These are phyloP conservation scores for Lasaia peninsularis DNA, from an alignment of 1,140 invertebrate genomes.

Conservation along the genomic window DNA sequence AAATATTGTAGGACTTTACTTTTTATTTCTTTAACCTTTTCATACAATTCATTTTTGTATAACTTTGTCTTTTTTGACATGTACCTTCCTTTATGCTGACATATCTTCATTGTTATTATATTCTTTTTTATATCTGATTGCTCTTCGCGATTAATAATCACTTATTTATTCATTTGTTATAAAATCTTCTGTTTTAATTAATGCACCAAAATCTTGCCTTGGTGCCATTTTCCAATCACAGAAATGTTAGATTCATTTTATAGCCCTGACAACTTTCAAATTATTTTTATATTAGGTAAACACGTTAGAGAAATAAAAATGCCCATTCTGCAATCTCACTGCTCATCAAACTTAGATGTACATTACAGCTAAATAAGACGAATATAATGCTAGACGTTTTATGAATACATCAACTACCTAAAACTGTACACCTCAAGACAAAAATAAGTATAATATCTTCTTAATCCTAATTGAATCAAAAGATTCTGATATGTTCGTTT, in stretches of 20 bases:
- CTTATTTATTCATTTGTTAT: too few species aligned
- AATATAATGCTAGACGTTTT: constrained; percentile 20
- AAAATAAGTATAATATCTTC: constrained; percentile 39
- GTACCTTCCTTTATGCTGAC: too few species aligned
- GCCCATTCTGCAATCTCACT: constrained; percentile 29
- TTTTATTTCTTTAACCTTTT: too few species aligned
- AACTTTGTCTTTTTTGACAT: neutral
- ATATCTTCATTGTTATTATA: too few species aligned
- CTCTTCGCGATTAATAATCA: too few species aligned
- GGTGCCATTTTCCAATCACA: too few species aligned
- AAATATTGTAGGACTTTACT: neutral
- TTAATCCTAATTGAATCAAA: constrained; percentile 68
- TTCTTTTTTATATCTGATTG: too few species aligned
- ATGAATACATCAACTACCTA: constrained; percentile 17
- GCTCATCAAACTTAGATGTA: constrained; percentile 20
- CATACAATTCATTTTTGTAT: neutral
- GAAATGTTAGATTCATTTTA: too few species aligned
- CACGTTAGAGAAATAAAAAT: neutral
- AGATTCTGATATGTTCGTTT: constrained; percentile 77
- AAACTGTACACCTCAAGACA: constrained; percentile 15
- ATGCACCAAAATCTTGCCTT: too few species aligned
- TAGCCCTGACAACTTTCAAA: too few species aligned
- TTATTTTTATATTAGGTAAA: too few species aligned
- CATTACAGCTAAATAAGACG: constrained; percentile 29
- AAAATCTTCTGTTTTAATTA: too few species aligned